phyloP scores from a whole-genome alignment of 1,140 invertebrate species.

The Rhagoletis zephyria region DNA sequence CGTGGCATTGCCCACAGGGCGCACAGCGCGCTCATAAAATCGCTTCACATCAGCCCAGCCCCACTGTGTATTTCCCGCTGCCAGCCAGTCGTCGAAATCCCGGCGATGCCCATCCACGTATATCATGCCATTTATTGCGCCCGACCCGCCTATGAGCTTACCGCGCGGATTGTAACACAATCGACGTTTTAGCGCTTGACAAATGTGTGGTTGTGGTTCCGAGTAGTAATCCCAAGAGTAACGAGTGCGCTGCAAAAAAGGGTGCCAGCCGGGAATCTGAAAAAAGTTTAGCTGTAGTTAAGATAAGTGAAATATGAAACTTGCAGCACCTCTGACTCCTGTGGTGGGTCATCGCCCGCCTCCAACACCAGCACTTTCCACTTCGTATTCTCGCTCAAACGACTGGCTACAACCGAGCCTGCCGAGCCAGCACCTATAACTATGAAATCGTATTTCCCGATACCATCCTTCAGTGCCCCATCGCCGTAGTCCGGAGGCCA shows the following conservation, averaged over 20 bases:
- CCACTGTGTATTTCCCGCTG: slow-evolving; percentile 73
- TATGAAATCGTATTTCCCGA: slow-evolving; percentile 70
- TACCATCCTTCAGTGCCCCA: slow-evolving; percentile 72
- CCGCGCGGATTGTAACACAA: slow-evolving; percentile 81
- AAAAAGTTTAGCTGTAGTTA: not conserved
- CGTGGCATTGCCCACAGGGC: slow-evolving; percentile 38
- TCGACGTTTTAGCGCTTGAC: slow-evolving; percentile 74
- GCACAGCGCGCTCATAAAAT: slow-evolving; percentile 63
- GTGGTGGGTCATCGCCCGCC: slow-evolving; percentile 76
- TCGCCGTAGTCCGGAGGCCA: slow-evolving; percentile 75
- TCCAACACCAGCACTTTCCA: slow-evolving; percentile 78
- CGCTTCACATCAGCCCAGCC: slow-evolving; percentile 65
- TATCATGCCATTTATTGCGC: slow-evolving; percentile 85
- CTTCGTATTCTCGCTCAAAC: slow-evolving; percentile 75
- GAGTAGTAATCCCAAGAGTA: slow-evolving; percentile 82
- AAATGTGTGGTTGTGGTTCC: slow-evolving; percentile 76
- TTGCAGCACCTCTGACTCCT: slow-evolving; percentile 74
- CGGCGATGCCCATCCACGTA: slow-evolving; percentile 65
- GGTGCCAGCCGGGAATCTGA: slow-evolving; percentile 76
- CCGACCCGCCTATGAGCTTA: slow-evolving; percentile 83
- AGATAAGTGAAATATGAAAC: slow-evolving; percentile 48
- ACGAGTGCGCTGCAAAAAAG: slow-evolving; percentile 74
- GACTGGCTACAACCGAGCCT: slow-evolving; percentile 77
- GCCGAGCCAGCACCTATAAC: slow-evolving; percentile 81
- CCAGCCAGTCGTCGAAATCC: slow-evolving; percentile 78